Percentiles rank a stretch among this genome's conserved stretches.
These are phyloP conservation scores for Petrolisthes cinctipes DNA, from an alignment of 2,888 invertebrate genomes.

Conservation along the genomic window DNA sequence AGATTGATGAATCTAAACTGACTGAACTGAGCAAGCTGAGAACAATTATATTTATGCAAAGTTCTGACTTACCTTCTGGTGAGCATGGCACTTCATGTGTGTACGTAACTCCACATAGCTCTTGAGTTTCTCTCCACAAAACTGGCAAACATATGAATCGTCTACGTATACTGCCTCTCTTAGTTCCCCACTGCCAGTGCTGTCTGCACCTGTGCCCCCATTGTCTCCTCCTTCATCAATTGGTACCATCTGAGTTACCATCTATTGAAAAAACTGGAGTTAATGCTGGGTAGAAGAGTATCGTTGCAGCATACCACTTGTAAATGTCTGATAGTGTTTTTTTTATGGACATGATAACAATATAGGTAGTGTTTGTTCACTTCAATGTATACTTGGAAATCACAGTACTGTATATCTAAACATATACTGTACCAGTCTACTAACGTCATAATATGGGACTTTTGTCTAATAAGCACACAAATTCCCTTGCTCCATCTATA, in stretches of 20 bases:
- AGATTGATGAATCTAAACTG: no score
- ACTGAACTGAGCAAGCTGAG: neutral
- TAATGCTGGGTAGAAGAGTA: no score
- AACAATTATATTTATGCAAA: neutral
- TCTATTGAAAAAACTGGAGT: neutral
- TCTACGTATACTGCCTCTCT: slow-evolving; percentile 70
- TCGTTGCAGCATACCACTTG: no score
- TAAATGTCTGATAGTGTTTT: no score
- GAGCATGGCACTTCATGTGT: slow-evolving; percentile 72
- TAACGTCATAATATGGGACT: no score
- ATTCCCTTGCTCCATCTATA: no score
- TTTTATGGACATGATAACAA: no score
- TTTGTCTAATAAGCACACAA: no score
- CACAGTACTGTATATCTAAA: no score
- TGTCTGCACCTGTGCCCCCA: slow-evolving; percentile 21
- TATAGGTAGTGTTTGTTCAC: no score
- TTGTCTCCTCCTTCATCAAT: slow-evolving; percentile 21
- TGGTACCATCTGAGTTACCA: slow-evolving; percentile 34
- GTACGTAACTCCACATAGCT: slow-evolving; percentile 72
- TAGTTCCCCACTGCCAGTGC: neutral
- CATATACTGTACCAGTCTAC: no score
- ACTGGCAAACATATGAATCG: slow-evolving; percentile 73
- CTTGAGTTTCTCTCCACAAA: slow-evolving; percentile 70
- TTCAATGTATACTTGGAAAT: no score
- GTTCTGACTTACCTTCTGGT: slow-evolving; percentile 70